Evolutionary conservation across 2,888 invertebrate species (phyloP).

Genomic region (Blastobasis lacticolella): DNA sequence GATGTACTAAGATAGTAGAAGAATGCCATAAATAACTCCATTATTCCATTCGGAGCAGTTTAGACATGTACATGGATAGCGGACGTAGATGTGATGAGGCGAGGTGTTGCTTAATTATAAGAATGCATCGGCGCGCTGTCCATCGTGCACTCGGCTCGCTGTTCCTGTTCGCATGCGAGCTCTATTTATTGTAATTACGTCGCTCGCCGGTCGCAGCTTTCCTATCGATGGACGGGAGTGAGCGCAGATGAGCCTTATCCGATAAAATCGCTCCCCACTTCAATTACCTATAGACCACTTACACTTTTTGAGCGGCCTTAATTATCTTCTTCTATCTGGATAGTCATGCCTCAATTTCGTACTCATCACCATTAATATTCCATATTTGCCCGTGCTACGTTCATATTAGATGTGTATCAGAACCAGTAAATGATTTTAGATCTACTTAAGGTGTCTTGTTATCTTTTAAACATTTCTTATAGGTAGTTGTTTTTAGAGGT

Average conservation of each 20-base stretch:
- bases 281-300: conserved; percentile 39
- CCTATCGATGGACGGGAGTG: conserved; percentile 38
- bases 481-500: no score
- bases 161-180: conserved; percentile 56
- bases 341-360: neutral
- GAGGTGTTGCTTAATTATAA: conserved; percentile 50
- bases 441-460: neutral
- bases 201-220: conserved; percentile 40
- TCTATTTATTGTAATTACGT: conserved; percentile 65
- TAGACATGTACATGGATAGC: no score
- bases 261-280: conserved; percentile 37
- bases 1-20: no score
- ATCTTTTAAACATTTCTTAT: neutral
- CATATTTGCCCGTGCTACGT: neutral
- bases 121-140: conserved; percentile 41
- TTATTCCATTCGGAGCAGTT: no score
- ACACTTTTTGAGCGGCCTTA: conserved; percentile 23
- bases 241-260: conserved; percentile 23
- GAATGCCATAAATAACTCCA: no score
- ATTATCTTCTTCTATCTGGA: conserved; percentile 5
- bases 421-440: neutral
- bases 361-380: conserved; percentile 1
- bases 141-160: conserved; percentile 30
- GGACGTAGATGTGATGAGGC: conserved; percentile 1
- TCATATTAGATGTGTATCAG: no score